These are phyloP conservation scores for Amaurobius ferox DNA, from an alignment of 2,888 invertebrate species.

Conservation along the genomic window DNA sequence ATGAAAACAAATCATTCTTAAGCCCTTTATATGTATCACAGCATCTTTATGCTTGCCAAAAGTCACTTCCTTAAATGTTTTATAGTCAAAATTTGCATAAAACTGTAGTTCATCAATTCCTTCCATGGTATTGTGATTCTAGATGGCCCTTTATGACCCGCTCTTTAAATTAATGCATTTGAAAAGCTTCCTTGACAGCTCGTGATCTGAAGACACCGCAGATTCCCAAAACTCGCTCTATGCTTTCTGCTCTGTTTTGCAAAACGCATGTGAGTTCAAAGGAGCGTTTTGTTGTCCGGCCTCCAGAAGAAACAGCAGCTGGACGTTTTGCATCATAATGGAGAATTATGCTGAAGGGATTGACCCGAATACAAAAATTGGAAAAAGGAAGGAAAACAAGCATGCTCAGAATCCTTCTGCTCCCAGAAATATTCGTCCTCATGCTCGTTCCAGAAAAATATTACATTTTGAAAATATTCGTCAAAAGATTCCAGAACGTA, in stretches of 20 bases:
- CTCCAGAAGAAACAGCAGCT: neutral
- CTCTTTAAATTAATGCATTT: neutral
- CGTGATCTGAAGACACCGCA: neutral
- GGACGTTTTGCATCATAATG: constrained; percentile 16
- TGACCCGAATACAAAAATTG: neutral
- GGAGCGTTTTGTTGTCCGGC: neutral
- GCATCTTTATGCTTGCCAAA: too few relatives aligned
- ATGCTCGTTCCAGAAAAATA: neutral
- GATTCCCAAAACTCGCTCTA: neutral
- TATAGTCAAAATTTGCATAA: neutral
- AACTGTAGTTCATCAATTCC: neutral
- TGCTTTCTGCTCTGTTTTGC: constrained; percentile 1
- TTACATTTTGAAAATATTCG: too few relatives aligned
- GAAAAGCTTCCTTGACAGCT: neutral
- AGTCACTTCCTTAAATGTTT: too few relatives aligned
- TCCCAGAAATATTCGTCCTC: neutral
- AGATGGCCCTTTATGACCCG: neutral
- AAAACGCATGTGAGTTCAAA: neutral
- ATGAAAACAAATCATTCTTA: too few relatives aligned
- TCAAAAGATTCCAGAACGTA: too few relatives aligned
- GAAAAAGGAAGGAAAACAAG: neutral
- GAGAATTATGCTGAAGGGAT: neutral
- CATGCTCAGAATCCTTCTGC: neutral
- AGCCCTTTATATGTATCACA: too few relatives aligned
- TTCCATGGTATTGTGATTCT: neutral